Evolutionary conservation across 92 coral and sea anemone species (phyloP).

Genomic region (Zoanthus sociatus): DNA sequence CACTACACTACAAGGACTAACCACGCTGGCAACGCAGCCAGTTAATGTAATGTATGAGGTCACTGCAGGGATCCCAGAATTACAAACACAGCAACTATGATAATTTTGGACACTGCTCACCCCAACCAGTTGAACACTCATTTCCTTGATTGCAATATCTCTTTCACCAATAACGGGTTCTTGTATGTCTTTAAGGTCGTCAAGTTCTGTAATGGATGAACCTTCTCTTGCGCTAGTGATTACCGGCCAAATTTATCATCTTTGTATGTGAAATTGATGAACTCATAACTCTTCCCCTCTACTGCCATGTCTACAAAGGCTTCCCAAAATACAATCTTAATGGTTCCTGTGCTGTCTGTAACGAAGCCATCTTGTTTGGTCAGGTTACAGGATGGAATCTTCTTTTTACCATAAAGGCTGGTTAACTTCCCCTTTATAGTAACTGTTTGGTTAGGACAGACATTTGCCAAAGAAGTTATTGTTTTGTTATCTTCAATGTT

Average conservation of each 20-base stretch:
- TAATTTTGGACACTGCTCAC: constrained; percentile 5
- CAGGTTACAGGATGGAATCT: constrained; percentile 15
- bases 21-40: too few species aligned
- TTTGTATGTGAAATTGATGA: constrained; percentile 18
- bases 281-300: constrained; percentile 13
- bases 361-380: constrained; percentile 25
- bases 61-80: too few species aligned
- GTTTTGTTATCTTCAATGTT: constrained; percentile 23
- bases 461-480: constrained; percentile 24
- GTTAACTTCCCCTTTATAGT: constrained; percentile 20
- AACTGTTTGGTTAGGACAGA: constrained; percentile 15
- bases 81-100: constrained; percentile 7
- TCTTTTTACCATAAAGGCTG: constrained; percentile 19
- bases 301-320: constrained; percentile 24
- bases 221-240: constrained; percentile 1
- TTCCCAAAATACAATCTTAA: constrained; percentile 26
- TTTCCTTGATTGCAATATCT: not conserved
- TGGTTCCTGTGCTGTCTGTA: constrained; percentile 27
- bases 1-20: too few species aligned
- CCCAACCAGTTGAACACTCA: constrained; percentile 12
- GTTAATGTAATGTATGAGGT: too few species aligned
- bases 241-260: constrained; percentile 15
- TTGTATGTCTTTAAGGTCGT: constrained; percentile 10
- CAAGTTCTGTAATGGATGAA: constrained; percentile 15
- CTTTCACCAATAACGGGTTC: constrained; percentile 5